These are phyloP conservation scores for Marronus borbonicus DNA, from an alignment of 2,888 invertebrate species.

Conservation along the genomic window DNA sequence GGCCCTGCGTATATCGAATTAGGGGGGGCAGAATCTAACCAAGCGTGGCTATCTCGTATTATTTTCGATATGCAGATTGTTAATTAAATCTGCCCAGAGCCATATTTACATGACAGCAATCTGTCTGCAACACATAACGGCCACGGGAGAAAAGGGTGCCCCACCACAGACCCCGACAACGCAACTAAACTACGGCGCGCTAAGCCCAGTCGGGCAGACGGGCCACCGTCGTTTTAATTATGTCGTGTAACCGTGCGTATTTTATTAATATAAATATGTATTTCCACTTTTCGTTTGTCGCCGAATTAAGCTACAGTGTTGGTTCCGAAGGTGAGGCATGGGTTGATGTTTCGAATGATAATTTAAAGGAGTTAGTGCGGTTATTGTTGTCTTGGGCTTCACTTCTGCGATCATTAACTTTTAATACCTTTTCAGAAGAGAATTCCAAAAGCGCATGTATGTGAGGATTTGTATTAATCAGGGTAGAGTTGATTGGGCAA, in stretches of 20 bases:
- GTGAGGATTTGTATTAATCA: too few species aligned
- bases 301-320: conserved; percentile 22
- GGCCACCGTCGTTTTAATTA: conserved; percentile 65
- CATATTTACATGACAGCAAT: conserved; percentile 72
- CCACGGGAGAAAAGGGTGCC: conserved; percentile 10
- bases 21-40: conserved; percentile 65
- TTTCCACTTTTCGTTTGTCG: conserved; percentile 50
- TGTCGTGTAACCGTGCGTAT: conserved; percentile 69
- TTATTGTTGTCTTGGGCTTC: neutral
- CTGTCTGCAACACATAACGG: conserved; percentile 68
- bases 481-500: too few species aligned
- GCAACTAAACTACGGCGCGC: conserved; percentile 29
- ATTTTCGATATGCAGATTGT: conserved; percentile 71
- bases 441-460: too few species aligned
- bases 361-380: neutral
- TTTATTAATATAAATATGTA: conserved; percentile 69
- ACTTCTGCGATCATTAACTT: too few species aligned
- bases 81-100: conserved; percentile 70
- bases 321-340: neutral
- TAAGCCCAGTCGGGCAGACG: conserved; percentile 9
- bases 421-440: too few species aligned
- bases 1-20: conserved; percentile 57
- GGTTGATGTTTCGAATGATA: neutral
- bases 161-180: conserved; percentile 1
- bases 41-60: conserved; percentile 68